These are phyloP conservation scores for Hozukius guyotensis DNA, from an alignment of 2,797 vertebrate genomes.

Conservation along the genomic window DNA sequence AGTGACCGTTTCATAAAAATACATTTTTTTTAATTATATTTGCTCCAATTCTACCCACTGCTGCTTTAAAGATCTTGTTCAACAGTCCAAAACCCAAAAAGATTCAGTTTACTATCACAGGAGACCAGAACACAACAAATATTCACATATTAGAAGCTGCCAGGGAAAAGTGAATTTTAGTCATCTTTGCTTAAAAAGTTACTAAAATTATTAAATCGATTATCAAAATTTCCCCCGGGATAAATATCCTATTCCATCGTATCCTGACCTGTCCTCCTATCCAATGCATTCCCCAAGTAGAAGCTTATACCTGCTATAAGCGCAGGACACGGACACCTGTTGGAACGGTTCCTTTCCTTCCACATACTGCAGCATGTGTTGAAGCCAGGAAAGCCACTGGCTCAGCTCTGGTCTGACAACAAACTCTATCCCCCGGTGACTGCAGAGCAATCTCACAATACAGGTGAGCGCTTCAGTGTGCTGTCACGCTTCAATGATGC, in stretches of 20 bases:
- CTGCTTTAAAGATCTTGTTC: no score
- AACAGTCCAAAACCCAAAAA: not conserved
- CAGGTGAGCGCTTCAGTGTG: conserved; percentile 18
- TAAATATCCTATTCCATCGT: not conserved
- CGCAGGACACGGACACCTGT: not conserved
- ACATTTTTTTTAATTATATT: no score
- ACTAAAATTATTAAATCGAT: not conserved
- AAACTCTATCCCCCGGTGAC: not conserved
- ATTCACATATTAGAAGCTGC: not conserved
- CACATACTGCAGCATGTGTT: not conserved
- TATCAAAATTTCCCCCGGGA: not conserved
- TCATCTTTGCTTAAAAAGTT: not conserved
- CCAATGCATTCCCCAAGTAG: not conserved
- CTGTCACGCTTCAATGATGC: conserved; percentile 31
- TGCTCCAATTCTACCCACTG: no score
- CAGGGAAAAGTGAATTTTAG: not conserved
- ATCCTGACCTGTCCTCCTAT: not conserved
- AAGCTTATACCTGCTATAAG: not conserved
- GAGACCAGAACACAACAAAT: not conserved
- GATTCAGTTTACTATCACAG: not conserved
- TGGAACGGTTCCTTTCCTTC: not conserved
- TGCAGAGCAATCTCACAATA: conserved; percentile 10
- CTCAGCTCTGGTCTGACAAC: not conserved
- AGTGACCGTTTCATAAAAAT: no score
- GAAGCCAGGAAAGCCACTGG: not conserved